Conservation (phyloP, 2,888 invertebrate genomes). For the Chalcis sispes region DNA sequence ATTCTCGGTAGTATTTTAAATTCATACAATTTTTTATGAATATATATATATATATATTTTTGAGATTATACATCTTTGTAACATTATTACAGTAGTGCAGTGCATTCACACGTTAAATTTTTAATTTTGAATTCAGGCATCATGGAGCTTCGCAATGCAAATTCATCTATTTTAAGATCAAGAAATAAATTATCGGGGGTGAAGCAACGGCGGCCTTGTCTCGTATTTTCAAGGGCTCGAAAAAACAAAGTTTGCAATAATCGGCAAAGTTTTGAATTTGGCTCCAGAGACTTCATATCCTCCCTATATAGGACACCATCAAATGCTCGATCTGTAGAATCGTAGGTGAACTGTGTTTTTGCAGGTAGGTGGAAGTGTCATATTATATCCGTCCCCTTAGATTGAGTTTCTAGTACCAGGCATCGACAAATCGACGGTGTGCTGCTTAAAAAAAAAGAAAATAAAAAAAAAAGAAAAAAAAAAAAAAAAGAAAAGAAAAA, state of each 20-base stretch:
- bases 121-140: conserved; percentile 46
- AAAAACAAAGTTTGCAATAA: conserved; percentile 49
- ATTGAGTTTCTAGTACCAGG: conserved; percentile 66
- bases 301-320: conserved; percentile 58
- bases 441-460: conserved; percentile 62
- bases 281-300: conserved; percentile 57
- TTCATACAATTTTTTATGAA: too few species aligned
- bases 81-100: too few species aligned
- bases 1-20: too few species aligned
- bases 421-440: conserved; percentile 65
- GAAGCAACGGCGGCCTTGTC: conserved; percentile 49
- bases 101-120: too few species aligned
- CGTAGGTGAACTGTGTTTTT: conserved; percentile 61
- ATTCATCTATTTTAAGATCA: conserved; percentile 58
- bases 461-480: conserved; percentile 10
- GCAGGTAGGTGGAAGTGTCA: conserved; percentile 68
- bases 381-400: conserved; percentile 75
- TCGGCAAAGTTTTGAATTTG: conserved; percentile 56
- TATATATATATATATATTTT: too few species aligned
- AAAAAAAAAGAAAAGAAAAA: conserved; percentile 42
- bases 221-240: conserved; percentile 53
- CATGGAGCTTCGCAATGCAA: conserved; percentile 58
- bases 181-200: conserved; percentile 43
- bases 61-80: too few species aligned
- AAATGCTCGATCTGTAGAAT: conserved; percentile 59